Evolutionary conservation across 2,113 vertebrate genomes (phyloP).

Genomic region (Oncorhynchus mykiss): DNA sequence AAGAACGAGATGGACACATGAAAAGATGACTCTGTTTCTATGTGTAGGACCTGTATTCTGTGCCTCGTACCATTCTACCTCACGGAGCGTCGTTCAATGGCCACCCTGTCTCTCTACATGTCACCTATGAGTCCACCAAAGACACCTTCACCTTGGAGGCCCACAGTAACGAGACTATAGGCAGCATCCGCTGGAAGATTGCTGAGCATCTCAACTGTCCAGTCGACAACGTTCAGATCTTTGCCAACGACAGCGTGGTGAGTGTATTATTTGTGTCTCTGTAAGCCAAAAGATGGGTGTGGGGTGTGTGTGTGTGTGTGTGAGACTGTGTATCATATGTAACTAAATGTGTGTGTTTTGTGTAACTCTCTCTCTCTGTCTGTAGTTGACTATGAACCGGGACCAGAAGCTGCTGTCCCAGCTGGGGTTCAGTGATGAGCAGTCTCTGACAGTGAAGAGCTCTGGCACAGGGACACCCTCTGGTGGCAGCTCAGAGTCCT

Average conservation of each 20-base stretch:
- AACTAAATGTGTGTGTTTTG: not conserved
- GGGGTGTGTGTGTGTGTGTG: no score
- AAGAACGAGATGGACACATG: no score
- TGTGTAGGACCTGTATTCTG: slow-evolving; percentile 90
- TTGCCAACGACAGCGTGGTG: slow-evolving; percentile 97
- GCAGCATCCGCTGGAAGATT: slow-evolving; percentile 96
- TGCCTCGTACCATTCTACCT: slow-evolving; percentile 99
- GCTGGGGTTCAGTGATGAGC: slow-evolving; percentile 93
- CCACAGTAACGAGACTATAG: slow-evolving; percentile 97
- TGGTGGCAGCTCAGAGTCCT: slow-evolving; percentile 88
- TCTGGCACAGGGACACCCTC: slow-evolving; percentile 94
- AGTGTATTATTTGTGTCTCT: slow-evolving; percentile 46
- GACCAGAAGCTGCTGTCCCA: slow-evolving; percentile 98
- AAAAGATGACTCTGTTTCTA: slow-evolving; percentile 1
- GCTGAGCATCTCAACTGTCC: slow-evolving; percentile 94
- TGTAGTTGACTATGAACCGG: slow-evolving; percentile 93
- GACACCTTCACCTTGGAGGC: slow-evolving; percentile 96
- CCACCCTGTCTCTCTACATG: slow-evolving; percentile 92
- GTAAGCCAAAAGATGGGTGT: no score
- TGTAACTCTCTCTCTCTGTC: slow-evolving; percentile 13
- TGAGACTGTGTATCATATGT: no score
- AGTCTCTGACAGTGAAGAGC: slow-evolving; percentile 93
- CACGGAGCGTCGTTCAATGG: slow-evolving; percentile 97
- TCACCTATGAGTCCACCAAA: slow-evolving; percentile 98
- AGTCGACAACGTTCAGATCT: slow-evolving; percentile 97